Conservation (phyloP, 2,797 vertebrate species). For the Clarias platycephalus region DNA sequence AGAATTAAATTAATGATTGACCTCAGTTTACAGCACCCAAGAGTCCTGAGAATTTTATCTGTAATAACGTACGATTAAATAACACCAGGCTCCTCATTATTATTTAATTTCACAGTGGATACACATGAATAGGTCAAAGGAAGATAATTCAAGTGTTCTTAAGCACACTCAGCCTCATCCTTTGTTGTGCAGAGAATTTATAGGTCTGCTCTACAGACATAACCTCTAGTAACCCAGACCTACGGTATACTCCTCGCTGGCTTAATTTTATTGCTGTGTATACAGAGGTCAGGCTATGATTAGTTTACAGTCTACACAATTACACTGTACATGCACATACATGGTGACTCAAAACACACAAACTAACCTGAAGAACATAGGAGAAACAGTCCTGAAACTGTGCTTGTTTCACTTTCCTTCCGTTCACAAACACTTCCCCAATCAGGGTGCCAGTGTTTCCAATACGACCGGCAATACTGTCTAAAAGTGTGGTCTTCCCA, state of each 20-base stretch:
- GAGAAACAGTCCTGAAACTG: slow-evolving; percentile 94
- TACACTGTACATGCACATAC: slow-evolving; percentile 12
- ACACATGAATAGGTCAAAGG: slow-evolving; percentile 74
- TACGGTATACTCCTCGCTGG: slow-evolving; percentile 5
- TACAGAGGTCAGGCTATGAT: slow-evolving; percentile 45
- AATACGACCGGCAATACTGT: slow-evolving; percentile 88
- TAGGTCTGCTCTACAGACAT: slow-evolving; percentile 22
- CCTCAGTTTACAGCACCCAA: slow-evolving; percentile 62
- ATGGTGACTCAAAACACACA: slow-evolving; percentile 17
- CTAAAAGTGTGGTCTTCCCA: slow-evolving; percentile 92
- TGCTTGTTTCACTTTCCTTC: slow-evolving; percentile 77
- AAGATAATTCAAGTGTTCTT: slow-evolving; percentile 60
- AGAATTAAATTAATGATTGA: slow-evolving; percentile 74
- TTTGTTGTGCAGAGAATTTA: slow-evolving; percentile 35
- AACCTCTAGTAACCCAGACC: slow-evolving; percentile 36
- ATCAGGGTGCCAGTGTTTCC: slow-evolving; percentile 70
- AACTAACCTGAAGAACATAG: slow-evolving; percentile 85
- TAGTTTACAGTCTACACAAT: slow-evolving; percentile 6
- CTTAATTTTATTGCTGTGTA: slow-evolving; percentile 2
- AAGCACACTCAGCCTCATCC: slow-evolving; percentile 56
- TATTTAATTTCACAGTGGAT: slow-evolving; percentile 77
- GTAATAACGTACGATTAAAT: slow-evolving; percentile 67
- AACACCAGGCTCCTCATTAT: slow-evolving; percentile 62
- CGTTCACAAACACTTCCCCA: slow-evolving; percentile 88
- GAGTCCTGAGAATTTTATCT: slow-evolving; percentile 65